Evolutionary conservation across 2,797 vertebrate genomes (phyloP).

Genomic region (Falco biarmicus): DNA sequence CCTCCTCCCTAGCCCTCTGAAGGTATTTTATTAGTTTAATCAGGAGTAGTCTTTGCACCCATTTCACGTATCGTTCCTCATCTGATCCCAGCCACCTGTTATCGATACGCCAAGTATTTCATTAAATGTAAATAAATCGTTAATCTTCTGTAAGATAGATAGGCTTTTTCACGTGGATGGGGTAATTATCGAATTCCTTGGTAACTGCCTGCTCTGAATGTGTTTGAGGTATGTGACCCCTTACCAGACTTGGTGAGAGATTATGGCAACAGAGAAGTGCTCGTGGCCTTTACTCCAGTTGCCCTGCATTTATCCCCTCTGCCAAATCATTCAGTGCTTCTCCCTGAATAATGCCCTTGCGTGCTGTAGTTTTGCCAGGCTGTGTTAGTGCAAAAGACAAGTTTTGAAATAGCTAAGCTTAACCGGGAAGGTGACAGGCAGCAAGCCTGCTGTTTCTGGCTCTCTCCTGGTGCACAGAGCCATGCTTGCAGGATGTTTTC

Average conservation of each 20-base stretch:
- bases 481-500: background rate
- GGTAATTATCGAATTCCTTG: background rate
- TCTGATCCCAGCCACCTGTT: background rate
- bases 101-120: background rate
- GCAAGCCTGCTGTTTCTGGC: background rate
- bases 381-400: background rate
- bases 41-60: conserved; percentile 22
- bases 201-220: background rate
- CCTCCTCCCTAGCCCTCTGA: background rate
- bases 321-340: background rate
- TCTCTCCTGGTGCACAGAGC: background rate
- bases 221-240: background rate
- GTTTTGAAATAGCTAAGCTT: background rate
- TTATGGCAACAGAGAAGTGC: background rate
- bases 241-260: background rate
- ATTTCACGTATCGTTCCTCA: background rate
- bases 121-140: background rate
- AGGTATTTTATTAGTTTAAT: background rate
- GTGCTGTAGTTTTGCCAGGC: background rate
- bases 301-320: background rate
- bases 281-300: background rate
- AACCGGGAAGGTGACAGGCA: background rate
- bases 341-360: background rate
- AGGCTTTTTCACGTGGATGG: background rate
- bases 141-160: background rate